Evolutionary conservation across 2,888 invertebrate genomes (phyloP).

Genomic region (Drosophila cognata): DNA sequence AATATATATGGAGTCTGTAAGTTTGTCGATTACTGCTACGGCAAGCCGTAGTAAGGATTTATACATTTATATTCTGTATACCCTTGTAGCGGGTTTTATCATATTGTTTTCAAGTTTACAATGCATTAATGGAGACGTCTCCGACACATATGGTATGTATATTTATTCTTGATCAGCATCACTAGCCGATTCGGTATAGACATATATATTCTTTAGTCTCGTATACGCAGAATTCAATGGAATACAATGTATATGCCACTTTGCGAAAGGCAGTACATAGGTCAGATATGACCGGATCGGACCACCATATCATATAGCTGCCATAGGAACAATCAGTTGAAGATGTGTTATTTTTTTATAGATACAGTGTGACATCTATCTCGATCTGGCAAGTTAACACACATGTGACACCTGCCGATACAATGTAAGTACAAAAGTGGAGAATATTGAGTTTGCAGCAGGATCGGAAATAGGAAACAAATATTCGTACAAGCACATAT

Average conservation of each 20-base stretch:
- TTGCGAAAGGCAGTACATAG: not conserved
- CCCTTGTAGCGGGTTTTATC: not conserved
- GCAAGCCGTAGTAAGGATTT: slow-evolving; percentile 16
- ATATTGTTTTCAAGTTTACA: not conserved
- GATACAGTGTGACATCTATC: not conserved
- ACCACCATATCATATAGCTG: not conserved
- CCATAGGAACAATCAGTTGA: not conserved
- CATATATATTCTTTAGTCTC: not conserved
- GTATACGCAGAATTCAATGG: not conserved
- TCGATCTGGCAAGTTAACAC: not conserved
- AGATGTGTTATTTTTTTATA: not conserved
- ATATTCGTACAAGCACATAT: not conserved
- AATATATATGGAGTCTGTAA: slow-evolving; percentile 14
- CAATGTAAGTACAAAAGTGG: not conserved
- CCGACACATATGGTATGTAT: not conserved
- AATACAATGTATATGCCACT: not conserved
- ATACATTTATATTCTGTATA: not conserved
- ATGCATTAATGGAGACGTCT: not conserved
- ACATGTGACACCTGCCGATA: not conserved
- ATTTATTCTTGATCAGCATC: not conserved
- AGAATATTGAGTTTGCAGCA: not conserved
- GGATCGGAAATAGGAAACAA: not conserved
- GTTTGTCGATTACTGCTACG: slow-evolving; percentile 15
- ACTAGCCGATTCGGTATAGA: not conserved
- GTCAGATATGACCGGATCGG: not conserved